Conservation (phyloP, 1,140 invertebrate species). For the Cyclargus thomasi region DNA sequence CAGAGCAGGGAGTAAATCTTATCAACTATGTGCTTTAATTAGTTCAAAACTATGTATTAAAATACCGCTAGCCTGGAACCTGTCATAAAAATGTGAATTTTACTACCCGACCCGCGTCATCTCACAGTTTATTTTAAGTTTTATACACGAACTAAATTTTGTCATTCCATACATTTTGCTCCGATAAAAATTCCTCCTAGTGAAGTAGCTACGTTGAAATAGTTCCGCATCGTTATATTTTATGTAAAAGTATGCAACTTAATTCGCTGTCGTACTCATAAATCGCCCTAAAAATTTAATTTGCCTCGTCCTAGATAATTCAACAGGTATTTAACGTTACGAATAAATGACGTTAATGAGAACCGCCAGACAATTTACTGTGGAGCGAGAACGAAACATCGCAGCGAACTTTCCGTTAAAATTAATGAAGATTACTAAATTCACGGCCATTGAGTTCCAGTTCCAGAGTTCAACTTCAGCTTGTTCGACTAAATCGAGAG, state of each 20-base stretch:
- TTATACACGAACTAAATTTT: neutral
- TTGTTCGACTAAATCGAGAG: slow-evolving; percentile 72
- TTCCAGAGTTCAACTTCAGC: slow-evolving; percentile 63
- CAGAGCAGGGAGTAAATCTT: too few species aligned
- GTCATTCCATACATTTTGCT: neutral
- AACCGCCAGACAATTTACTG: slow-evolving; percentile 33
- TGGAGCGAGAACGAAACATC: slow-evolving; percentile 36
- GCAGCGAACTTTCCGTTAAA: slow-evolving; percentile 56
- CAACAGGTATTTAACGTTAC: slow-evolving; percentile 23
- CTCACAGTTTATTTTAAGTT: neutral
- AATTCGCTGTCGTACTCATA: neutral
- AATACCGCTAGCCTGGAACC: neutral
- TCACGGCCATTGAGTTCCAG: slow-evolving; percentile 68
- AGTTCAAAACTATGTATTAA: neutral
- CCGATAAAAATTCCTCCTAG: neutral
- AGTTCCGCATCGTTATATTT: neutral
- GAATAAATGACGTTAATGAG: slow-evolving; percentile 28
- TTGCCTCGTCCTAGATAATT: neutral
- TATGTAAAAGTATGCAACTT: neutral
- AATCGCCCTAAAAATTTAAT: neutral
- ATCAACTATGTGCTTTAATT: neutral
- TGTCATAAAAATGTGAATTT: neutral
- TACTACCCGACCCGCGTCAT: neutral
- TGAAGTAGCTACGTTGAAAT: neutral
- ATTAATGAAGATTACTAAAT: slow-evolving; percentile 74